Evolutionary conservation across 2,113 vertebrate genomes (phyloP), one percentile per base, ranked within the genome.

Genomic region (Gadus macrocephalus): DNA sequence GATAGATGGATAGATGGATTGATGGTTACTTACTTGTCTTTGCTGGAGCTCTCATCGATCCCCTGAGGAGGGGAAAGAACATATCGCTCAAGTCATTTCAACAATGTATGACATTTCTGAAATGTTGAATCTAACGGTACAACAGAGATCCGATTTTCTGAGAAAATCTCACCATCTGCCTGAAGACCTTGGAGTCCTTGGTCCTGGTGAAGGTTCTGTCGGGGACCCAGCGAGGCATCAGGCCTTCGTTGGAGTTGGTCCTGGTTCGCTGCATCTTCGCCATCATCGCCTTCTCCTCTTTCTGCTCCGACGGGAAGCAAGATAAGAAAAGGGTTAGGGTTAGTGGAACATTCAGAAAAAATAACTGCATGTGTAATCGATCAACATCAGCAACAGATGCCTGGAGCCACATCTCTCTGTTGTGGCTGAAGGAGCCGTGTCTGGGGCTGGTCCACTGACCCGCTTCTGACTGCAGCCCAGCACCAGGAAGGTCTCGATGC

Each of bases 171-270:
- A 97, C 96, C 96, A 98, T 98, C 92, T 98, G 96, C 78, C 96
- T 92, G 86, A 98, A 96, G 74, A 96, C 96, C 83, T 98, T 98
- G 72, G 96, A 98, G 90, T 96, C 95, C 93, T 98, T 98, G 87
- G 94, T 93, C 80, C 96, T 90, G 88, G 95, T 88, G 87, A 98
- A 98, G 72, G 94, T 92, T 25, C 96, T 93, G 80, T 98, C 96
- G 0, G 96, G 95, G 49, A 94, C 95, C 96, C 96, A 98, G 80
- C 95, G 95, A 0, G 96, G 94, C 88, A 94, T 90, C 87, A 97
- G 89, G 27, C 92, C 95, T 78, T 97, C 95, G 0, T 88, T 91
- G 7, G 96, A 98, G 90, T 95, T 98, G 81, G 96, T 92, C 2
- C 94, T 92, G 0, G 93, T 91, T 61, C 96, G 89, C 87, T 98